Evolutionary conservation across 2,113 vertebrate genomes (phyloP), one percentile per base, ranked within the genome.

Genomic region (zebrafish (Danio rerio)): DNA sequence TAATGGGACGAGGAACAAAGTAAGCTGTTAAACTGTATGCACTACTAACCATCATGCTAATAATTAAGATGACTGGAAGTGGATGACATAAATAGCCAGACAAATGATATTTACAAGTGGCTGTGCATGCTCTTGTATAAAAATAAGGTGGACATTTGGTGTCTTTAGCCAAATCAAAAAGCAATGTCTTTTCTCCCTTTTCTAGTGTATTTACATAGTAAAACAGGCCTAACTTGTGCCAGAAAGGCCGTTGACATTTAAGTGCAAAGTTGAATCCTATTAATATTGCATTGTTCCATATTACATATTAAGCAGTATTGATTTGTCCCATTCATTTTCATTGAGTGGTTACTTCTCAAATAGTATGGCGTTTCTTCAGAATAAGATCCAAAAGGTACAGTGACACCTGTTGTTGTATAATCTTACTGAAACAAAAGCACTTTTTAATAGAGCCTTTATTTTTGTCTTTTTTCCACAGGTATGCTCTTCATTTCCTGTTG

Each of bases 401-500:
- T 31, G 31, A 31, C 31, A 31, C 31, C 31, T 4, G 4, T 55
- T 16, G 4, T 53, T 16, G 69, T 53, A 13, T 53, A 52, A 18
- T 71, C 7, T 7, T 9, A 11, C 11, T 70, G 8, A 73, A 42
- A 2, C 20, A 55, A 15, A 31, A 2, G 31, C 31, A 1, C 31
- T 31, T 31, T 31, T 31, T 31, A 31, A 53, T 75, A 58, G 16
- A 59, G 59, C 58, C 7, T 13, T 20, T 42, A 62, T 77, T 62
- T 77, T 31, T 4, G 31, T 18, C 9, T 45, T 71, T 72, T 2
- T 88, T 65, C 81, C 81, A 6, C 79, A 98, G 97, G 97, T 98
- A 98, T 88, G 95, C 96, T 82, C 95, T 98, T 92, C 96, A 98
- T 91, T 98, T 98, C 93, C 92, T 98, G 87, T 88, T 98, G 85